Base-by-base conservation (phyloP, 2,113 vertebrate species). In the Gila orcuttii region DNA sequence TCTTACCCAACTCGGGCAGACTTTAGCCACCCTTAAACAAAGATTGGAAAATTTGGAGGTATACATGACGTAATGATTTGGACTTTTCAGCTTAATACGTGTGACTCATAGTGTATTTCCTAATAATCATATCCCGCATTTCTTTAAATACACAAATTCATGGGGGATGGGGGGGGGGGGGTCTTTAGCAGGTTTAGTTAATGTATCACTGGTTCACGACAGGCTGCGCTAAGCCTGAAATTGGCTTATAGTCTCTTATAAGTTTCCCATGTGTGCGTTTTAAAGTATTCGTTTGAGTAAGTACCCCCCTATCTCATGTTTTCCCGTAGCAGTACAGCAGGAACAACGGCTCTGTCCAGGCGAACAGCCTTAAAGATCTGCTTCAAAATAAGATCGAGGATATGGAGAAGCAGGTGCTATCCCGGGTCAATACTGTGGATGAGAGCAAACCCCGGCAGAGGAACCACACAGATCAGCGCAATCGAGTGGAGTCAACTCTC, bases 311-410 rank as follows among this genome's bases (percentile, higher is more conserved):
- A 86, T 89, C 4, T 88, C 85, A 79, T 68, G 88, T 76, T 89
- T 76, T 82, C 90, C 88, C 25, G 79, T 94, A 97, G 96, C 96
- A 97, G 87, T 97, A 97, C 95, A 99, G 97, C 91, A 93, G 97
- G 81, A 96, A 95, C 68, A 99, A 99, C 87, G 95, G 93, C 88
- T 97, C 96, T 45, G 92, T 92, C 90, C 97, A 98, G 89, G 95
- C 96, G 75, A 96, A 95, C 94, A 97, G 96, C 91, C 95, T 99
- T 90, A 97, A 97, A 90, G 97, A 99, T 86, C 93, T 98, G 86
- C 96, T 99, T 89, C 98, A 99, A 89, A 98, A 94, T 93, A 98
- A 98, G 91, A 97, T 99, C 69, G 98, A 99, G 55, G 97, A 99
- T 86, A 95, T 99, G 95, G 98, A 99, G 94, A 96, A 96, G 94